Base-by-base conservation (phyloP, 2,113 vertebrate species). In the Notothenia coriiceps region DNA sequence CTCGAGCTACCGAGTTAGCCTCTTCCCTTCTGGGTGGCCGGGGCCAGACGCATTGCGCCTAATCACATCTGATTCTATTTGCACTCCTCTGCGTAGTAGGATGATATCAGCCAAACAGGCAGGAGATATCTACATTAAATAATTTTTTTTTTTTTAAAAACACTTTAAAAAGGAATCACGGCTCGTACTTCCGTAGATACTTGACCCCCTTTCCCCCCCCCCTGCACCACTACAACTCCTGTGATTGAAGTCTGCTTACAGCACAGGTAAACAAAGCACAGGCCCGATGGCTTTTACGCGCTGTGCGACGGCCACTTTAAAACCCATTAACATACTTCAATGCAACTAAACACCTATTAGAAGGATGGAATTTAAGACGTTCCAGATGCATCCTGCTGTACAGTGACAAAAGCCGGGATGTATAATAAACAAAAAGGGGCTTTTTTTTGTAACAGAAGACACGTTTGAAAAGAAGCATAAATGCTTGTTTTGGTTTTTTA, bases 261-360 rank as follows among this genome's bases (percentile, higher is more conserved):
- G 29, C 69, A 47, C 82, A 89, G 82, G 85, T 93, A 93, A 93
- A 94, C 93, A 91, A 86, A 90, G 85, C 70, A 12, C 18, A 22
- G 78, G 79, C 60, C 77, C 0, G 17, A 80, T 81, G 79, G 89
- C 86, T 90, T 90, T 90, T 74, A 80, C 82, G 86, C 83, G 70
- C 74, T 57, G 80, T 63, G 60, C 70, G 81, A 86, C 87, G 81
- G 77, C 85, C 87, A 90, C 90, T 94, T 93, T 91, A 91, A 89
- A 92, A 88, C 2, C 90, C 89, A 93, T 91, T 94, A 90, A 88
- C 83, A 85, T 88, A 90, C 87, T 89, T 91, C 73, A 87, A 73
- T 83, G 74, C 87, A 56, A 80, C 81, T 59, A 84, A 82, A 91
- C 65, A 74, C 81, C 82, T 88, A 85, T 88, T 87, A 88, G 59